phyloP scores from a whole-genome alignment of 1,140 invertebrate species.

The Goniozus legneri region DNA sequence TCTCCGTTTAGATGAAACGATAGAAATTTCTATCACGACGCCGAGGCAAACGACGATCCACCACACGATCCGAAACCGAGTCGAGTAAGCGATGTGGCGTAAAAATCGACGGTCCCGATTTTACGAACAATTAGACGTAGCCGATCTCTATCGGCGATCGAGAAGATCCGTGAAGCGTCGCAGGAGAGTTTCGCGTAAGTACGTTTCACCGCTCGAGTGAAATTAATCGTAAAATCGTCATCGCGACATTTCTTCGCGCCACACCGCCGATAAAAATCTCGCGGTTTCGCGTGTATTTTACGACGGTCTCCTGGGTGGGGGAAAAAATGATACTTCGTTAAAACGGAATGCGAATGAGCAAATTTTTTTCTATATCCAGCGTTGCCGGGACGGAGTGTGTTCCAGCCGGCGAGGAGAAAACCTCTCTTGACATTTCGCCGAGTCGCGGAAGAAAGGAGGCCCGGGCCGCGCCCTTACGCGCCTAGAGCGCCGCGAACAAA shows the following conservation, averaged over 20 bases:
- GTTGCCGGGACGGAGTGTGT: too few relatives aligned
- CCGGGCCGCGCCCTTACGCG: constrained; percentile 1
- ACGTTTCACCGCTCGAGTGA: constrained; percentile 28
- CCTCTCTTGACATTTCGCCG: too few relatives aligned
- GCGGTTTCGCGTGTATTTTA: not conserved
- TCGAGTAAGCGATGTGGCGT: not conserved
- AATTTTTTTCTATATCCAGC: not conserved
- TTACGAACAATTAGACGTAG: not conserved
- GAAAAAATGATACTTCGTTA: not conserved
- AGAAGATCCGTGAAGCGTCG: constrained; percentile 1
- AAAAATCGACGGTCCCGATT: not conserved
- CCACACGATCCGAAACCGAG: not conserved
- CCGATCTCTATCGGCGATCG: not conserved
- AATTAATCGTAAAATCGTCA: constrained; percentile 31
- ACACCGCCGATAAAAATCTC: not conserved
- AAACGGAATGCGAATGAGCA: not conserved
- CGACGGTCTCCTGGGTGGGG: not conserved
- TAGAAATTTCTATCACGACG: not conserved
- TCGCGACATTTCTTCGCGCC: not conserved
- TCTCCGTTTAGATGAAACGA: too few relatives aligned
- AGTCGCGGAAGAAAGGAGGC: constrained; percentile 5
- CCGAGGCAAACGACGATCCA: not conserved
- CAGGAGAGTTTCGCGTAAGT: constrained; percentile 35
- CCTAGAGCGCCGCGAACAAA: constrained; percentile 10
- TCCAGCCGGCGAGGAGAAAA: too few relatives aligned